phyloP scores from a whole-genome alignment of 2,113 vertebrate species.

The Podocnemis expansa region DNA sequence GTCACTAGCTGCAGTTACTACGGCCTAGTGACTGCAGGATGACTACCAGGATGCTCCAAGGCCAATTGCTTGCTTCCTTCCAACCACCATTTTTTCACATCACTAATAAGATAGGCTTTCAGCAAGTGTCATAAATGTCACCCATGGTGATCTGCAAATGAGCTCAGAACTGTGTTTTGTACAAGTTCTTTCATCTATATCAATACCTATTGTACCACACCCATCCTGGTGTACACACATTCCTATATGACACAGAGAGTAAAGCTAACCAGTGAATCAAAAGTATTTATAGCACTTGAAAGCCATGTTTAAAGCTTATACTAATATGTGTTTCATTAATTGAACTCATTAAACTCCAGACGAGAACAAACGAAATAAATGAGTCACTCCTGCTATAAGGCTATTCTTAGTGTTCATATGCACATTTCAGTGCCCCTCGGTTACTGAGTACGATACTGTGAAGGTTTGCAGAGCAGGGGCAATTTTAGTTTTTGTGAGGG shows the following conservation, averaged over 20 bases:
- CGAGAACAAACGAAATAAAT: slow-evolving; percentile 51
- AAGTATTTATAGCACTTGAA: slow-evolving; percentile 15
- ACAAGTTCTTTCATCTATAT: neutral
- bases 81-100: neutral
- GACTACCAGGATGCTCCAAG: neutral
- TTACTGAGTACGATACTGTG: neutral
- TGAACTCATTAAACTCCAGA: slow-evolving; percentile 49
- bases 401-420: neutral
- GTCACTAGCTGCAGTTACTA: neutral
- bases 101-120: neutral
- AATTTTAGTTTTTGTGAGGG: neutral
- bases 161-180: neutral
- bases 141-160: neutral
- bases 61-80: neutral
- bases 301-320: neutral
- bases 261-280: neutral
- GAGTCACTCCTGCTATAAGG: slow-evolving; percentile 16
- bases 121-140: neutral
- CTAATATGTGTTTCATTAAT: slow-evolving; percentile 35
- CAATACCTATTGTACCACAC: neutral
- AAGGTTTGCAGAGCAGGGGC: neutral
- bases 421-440: neutral
- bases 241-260: neutral
- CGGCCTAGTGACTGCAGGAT: neutral
- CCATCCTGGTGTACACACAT: neutral